Conservation (phyloP, 2,888 invertebrate species). For the Dermolepida albohirtum region DNA sequence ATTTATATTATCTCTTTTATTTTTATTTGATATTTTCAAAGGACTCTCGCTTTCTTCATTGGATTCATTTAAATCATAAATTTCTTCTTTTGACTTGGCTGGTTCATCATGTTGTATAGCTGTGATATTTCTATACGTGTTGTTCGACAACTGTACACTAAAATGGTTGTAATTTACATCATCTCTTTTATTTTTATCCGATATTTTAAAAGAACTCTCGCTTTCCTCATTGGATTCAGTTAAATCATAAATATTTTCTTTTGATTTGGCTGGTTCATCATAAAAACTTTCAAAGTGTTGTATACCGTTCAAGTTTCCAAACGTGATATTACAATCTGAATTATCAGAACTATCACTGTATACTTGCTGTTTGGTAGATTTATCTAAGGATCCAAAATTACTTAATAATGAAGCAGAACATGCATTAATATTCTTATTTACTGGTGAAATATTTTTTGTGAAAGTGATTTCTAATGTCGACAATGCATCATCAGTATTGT, state of each 20-base stretch:
- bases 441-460: background rate
- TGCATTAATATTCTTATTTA: constrained; percentile 23
- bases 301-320: constrained; percentile 51
- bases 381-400: constrained; percentile 24
- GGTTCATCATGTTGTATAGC: too few relatives aligned
- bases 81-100: too few relatives aligned
- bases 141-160: too few relatives aligned
- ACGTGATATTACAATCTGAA: constrained; percentile 26
- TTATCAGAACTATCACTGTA: constrained; percentile 1
- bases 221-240: constrained; percentile 55
- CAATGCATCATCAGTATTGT: constrained; percentile 7
- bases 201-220: background rate
- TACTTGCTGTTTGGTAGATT: background rate
- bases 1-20: too few relatives aligned
- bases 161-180: too few relatives aligned
- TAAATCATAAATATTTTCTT: constrained; percentile 59
- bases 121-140: too few relatives aligned
- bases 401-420: constrained; percentile 45
- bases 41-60: background rate
- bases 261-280: constrained; percentile 41
- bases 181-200: too few relatives aligned
- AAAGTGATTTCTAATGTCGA: constrained; percentile 28
- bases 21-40: background rate
- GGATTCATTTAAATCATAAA: constrained; percentile 63
- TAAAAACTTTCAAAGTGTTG: constrained; percentile 54